phyloP scores from a whole-genome alignment of 2,113 vertebrate species.

The Toxotes jaculatrix region DNA sequence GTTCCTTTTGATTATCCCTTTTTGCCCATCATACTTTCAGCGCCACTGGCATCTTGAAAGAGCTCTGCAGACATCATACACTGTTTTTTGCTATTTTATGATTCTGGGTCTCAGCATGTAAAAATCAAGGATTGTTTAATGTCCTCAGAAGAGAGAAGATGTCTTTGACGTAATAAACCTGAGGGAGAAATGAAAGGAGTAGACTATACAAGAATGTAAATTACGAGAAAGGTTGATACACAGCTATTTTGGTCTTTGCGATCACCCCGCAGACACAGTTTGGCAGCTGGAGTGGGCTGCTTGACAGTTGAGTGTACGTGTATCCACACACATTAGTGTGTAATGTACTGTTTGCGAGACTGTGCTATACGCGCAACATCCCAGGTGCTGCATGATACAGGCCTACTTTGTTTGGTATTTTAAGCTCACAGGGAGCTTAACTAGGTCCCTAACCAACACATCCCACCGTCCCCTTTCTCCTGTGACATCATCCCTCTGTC shows the following conservation, averaged over 20 bases:
- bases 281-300: not conserved
- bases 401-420: slow-evolving; percentile 66
- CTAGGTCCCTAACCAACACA: slow-evolving; percentile 51
- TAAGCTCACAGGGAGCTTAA: slow-evolving; percentile 44
- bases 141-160: not conserved
- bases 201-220: slow-evolving; percentile 20
- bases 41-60: not conserved
- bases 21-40: not conserved
- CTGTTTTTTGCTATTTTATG: not conserved
- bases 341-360: slow-evolving; percentile 6
- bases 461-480: slow-evolving; percentile 32
- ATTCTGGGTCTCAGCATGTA: not conserved
- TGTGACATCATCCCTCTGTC: slow-evolving; percentile 53
- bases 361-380: slow-evolving; percentile 21
- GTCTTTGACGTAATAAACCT: not conserved
- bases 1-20: not conserved
- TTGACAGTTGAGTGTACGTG: slow-evolving; percentile 3
- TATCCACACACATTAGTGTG: slow-evolving; percentile 6
- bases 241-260: slow-evolving; percentile 18
- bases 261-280: slow-evolving; percentile 32
- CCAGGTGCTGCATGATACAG: slow-evolving; percentile 52
- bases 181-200: not conserved
- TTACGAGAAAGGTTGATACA: slow-evolving; percentile 22
- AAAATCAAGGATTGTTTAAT: not conserved
- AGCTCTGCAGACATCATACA: not conserved